A percentile compares a stretch with the other conserved stretches of the same genome.
phyloP scores from a whole-genome alignment of 2,888 invertebrate species.

The Eilema griseolum region DNA sequence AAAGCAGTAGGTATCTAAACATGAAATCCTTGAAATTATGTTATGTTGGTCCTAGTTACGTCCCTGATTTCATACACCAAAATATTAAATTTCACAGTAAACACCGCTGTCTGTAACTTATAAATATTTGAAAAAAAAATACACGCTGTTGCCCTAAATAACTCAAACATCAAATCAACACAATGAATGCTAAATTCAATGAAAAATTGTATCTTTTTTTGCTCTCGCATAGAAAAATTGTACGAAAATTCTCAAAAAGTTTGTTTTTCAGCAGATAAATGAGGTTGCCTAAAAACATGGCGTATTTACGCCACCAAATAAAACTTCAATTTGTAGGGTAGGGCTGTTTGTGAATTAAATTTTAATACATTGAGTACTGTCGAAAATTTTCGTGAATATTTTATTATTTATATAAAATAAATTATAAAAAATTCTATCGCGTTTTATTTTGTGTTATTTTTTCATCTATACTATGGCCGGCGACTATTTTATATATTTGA shows the following conservation, averaged over 20 bases:
- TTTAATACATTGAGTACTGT: not conserved
- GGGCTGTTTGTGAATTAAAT: not conserved
- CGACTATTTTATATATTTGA: too few relatives aligned
- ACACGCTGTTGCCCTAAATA: constrained; percentile 15
- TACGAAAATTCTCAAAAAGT: not conserved
- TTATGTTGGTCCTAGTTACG: not conserved
- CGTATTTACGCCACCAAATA: not conserved
- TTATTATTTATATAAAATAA: not conserved
- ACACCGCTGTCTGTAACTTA: not conserved
- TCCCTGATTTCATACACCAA: not conserved
- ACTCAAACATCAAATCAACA: constrained; percentile 11
- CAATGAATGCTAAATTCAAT: constrained; percentile 14
- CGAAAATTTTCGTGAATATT: not conserved
- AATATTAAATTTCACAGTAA: not conserved
- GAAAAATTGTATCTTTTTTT: constrained; percentile 19
- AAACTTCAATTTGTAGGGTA: not conserved
- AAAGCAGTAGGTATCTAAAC: not conserved
- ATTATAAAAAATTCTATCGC: not conserved
- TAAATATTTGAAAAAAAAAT: constrained; percentile 9
- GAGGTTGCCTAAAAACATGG: not conserved
- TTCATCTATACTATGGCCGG: too few relatives aligned
- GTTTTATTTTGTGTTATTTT: too few relatives aligned
- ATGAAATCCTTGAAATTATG: not conserved
- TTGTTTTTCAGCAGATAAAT: constrained; percentile 6
- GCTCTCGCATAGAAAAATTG: not conserved